Percentiles rank a stretch among this genome's conserved stretches.
phyloP scores from a whole-genome alignment of 2,113 vertebrate genomes.

The Dermatemys mawii region DNA sequence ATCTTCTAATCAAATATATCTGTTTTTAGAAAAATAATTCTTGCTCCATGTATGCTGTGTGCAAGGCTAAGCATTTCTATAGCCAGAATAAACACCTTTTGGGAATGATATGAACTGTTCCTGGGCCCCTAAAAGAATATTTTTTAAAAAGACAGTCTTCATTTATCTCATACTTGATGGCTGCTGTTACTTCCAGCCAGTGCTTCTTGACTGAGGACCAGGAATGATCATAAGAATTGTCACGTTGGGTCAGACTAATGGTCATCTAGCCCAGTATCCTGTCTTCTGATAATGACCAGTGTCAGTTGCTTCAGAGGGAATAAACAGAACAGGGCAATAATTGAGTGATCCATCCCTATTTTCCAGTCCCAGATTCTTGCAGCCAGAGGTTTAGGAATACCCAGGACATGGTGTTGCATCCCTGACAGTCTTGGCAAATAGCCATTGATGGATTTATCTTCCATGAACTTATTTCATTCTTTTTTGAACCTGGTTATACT shows the following conservation, averaged over 20 bases:
- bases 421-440: neutral
- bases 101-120: neutral
- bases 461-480: neutral
- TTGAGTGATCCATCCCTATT: neutral
- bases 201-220: neutral
- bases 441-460: neutral
- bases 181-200: neutral
- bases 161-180: neutral
- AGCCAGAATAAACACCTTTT: neutral
- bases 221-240: neutral
- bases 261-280: neutral
- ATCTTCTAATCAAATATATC: neutral
- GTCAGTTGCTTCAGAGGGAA: neutral
- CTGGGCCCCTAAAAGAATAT: neutral
- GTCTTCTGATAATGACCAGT: neutral
- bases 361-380: neutral
- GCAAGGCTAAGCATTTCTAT: neutral
- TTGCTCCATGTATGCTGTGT: rapidly evolving
- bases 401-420: neutral
- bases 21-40: neutral
- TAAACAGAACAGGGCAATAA: neutral
- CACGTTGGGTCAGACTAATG: neutral
- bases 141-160: neutral
- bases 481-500: neutral
- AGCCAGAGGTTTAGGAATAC: neutral